Evolutionary conservation across 2,888 invertebrate genomes (phyloP), one percentile per base, ranked within the genome.

Genomic region (Bursaphelenchus okinawaensis): DNA sequence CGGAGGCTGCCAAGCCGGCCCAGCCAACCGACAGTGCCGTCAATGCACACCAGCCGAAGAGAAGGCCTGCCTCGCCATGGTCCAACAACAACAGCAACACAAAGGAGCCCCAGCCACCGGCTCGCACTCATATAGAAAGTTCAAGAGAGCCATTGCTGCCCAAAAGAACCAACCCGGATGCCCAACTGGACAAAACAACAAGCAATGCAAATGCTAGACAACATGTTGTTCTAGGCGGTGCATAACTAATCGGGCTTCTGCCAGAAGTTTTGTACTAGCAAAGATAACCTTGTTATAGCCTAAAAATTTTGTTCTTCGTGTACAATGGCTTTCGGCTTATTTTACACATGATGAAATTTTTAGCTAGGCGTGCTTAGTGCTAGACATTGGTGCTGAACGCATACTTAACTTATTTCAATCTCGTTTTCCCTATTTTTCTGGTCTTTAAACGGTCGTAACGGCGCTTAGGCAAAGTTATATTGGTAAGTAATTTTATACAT

Each of bases 31-130:
- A 40, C 60, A 59, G 6, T 59, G 60, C 51, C 60, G 60, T 6
- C 60, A 59, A 20, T 59, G 60, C 60, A 59, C 60, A 2, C 60
- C 60, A 8, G 60, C 31, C 20, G 60, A 59, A 4, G 60, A 59
- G 52, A 50, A 52, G 50, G 51, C 50, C 26, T 59, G 60, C 50
- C 60, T 59, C 50, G 60, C 50, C 9, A 59, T 59, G 60, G 22
- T 59, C 56, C 24, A 20, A 55, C 23, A 57, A 26, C 24, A 56
- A 22, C 23, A 19, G 19, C 28, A 20, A 57, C 27, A 27, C 57
- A 57, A 57, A 4, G 57, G n/a, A 3, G 57, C 57, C 16, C 31
- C 57, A 57, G 57, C 27, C 55, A 19, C 58, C 31, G 40, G 58
- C 31, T 23, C 22, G 7, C 52, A 61, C 24, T 20, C 9, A 19